These are phyloP conservation scores for Lumbricus terrestris DNA, from an alignment of 2,888 invertebrate genomes.

Conservation along the genomic window DNA sequence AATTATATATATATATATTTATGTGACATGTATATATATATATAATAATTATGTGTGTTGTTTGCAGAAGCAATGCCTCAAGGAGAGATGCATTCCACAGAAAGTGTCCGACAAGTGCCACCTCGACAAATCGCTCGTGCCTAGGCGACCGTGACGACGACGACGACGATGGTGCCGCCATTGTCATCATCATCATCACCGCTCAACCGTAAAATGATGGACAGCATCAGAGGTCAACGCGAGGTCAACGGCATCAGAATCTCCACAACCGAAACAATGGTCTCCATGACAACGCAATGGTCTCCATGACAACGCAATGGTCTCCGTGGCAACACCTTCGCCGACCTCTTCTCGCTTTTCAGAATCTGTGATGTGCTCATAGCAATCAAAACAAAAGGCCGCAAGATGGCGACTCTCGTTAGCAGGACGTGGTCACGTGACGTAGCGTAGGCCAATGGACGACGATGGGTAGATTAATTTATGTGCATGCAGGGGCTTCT, in stretches of 20 bases:
- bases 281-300: neutral
- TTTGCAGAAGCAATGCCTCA: slow-evolving; percentile 27
- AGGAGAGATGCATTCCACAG: slow-evolving; percentile 27
- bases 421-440: neutral
- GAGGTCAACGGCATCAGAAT: neutral
- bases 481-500: too few species aligned
- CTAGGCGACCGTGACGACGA: neutral
- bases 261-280: neutral
- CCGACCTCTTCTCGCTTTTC: neutral
- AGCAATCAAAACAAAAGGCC: neutral
- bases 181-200: neutral
- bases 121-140: neutral
- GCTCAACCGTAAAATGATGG: neutral
- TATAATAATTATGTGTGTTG: neutral
- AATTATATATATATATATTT: too few species aligned
- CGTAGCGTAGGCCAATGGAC: neutral
- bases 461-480: slow-evolving; percentile 10
- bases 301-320: neutral
- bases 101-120: slow-evolving; percentile 24
- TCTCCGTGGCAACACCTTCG: too few species aligned
- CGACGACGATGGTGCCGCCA: neutral
- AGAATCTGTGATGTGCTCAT: slow-evolving; percentile 6
- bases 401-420: neutral
- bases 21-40: too few species aligned
- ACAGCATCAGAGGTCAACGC: neutral